These are phyloP conservation scores for Drosophila melanica DNA, from an alignment of 1,140 invertebrate genomes.

Conservation along the genomic window DNA sequence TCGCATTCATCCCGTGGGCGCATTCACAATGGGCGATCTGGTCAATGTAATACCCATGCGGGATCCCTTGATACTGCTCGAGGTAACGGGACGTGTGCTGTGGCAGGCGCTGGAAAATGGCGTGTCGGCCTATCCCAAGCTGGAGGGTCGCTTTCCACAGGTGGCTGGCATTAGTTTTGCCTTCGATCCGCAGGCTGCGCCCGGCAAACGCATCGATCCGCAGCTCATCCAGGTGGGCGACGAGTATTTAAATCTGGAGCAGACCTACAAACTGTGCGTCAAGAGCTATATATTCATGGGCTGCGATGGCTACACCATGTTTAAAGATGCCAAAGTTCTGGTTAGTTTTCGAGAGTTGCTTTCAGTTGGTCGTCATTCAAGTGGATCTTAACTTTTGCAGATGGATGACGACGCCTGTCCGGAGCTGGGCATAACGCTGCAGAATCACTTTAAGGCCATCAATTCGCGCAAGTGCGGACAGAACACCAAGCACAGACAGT, in stretches of 20 bases:
- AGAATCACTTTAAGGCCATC: constrained; percentile 95
- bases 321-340: constrained; percentile 88
- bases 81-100: constrained; percentile 87
- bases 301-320: constrained; percentile 93
- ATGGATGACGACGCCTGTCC: constrained; percentile 92
- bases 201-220: constrained; percentile 89
- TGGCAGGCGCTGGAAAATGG: constrained; percentile 92
- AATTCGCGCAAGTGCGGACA: constrained; percentile 89
- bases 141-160: constrained; percentile 93
- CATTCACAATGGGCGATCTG: constrained; percentile 93
- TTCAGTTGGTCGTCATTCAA: not conserved
- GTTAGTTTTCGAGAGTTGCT: constrained; percentile 85
- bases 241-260: constrained; percentile 90
- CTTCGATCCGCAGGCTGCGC: constrained; percentile 90
- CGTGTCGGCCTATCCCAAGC: constrained; percentile 89
- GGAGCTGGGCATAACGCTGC: constrained; percentile 91
- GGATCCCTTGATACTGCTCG: constrained; percentile 91
- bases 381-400: constrained; percentile 84
- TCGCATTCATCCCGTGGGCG: constrained; percentile 90
- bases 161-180: constrained; percentile 91
- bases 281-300: constrained; percentile 92
- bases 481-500: constrained; percentile 92
- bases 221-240: constrained; percentile 92
- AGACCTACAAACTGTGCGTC: constrained; percentile 91
- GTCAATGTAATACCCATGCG: constrained; percentile 93